A percentile compares a stretch with the other conserved stretches of the same genome.
Conservation (phyloP, 2,888 invertebrate genomes). For the Poecilus cupreus region DNA sequence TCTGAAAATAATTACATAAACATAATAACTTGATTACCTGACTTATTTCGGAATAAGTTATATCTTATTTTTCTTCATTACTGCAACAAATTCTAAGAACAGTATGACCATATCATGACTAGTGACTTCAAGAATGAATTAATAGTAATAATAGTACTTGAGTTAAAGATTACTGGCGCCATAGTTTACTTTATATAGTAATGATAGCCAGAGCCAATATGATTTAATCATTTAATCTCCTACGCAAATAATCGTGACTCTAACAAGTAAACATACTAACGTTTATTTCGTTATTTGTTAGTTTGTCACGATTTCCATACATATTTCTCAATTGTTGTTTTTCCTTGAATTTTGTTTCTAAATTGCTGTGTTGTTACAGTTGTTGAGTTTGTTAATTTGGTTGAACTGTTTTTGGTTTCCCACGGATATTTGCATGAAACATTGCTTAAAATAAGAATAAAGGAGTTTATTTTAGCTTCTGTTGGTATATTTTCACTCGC, state of each 20-base stretch:
- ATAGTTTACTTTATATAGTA: conserved; percentile 26
- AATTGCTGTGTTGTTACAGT: too few relatives aligned
- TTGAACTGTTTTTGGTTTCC: too few relatives aligned
- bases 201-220: background rate
- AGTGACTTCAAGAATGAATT: conserved; percentile 11
- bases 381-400: too few relatives aligned
- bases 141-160: conserved; percentile 12
- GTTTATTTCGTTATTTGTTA: too few relatives aligned
- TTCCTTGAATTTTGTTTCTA: too few relatives aligned
- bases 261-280: too few relatives aligned
- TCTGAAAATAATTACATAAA: too few relatives aligned
- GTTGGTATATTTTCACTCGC: background rate
- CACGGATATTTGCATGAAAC: background rate
- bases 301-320: too few relatives aligned
- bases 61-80: too few relatives aligned
- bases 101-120: background rate
- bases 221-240: conserved; percentile 2
- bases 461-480: background rate
- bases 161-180: conserved; percentile 29
- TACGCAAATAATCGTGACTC: background rate
- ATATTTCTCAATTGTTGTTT: too few relatives aligned
- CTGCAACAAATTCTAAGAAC: background rate
- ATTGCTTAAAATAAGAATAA: background rate
- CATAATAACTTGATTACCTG: too few relatives aligned
- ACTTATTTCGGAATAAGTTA: too few relatives aligned